phyloP scores from a whole-genome alignment of 1,140 invertebrate genomes.

The Eueides isabella region DNA sequence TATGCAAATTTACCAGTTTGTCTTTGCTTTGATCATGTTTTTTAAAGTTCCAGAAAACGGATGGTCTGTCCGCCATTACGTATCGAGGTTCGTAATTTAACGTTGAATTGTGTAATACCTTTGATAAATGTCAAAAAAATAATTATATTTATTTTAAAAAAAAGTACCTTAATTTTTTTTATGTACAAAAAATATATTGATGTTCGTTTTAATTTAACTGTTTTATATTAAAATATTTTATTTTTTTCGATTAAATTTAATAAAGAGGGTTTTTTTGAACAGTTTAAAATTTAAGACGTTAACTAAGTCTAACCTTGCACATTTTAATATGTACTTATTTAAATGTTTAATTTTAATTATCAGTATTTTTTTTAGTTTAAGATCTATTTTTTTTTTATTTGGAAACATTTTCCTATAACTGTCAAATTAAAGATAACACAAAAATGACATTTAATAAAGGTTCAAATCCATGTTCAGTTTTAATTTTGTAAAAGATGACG shows the following conservation, averaged over 20 bases:
- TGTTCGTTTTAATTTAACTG: no score
- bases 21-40: constrained; percentile 50
- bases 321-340: no score
- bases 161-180: not conserved
- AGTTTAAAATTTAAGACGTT: no score
- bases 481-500: not conserved
- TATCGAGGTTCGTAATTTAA: constrained; percentile 46
- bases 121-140: constrained; percentile 32
- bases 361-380: no score
- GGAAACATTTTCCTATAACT: not conserved
- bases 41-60: constrained; percentile 58
- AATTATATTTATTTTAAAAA: not conserved
- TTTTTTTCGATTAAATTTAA: no score
- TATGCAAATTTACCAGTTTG: constrained; percentile 42
- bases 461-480: not conserved
- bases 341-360: no score
- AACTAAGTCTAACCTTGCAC: no score
- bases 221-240: not conserved
- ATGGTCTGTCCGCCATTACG: constrained; percentile 52
- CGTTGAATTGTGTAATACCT: constrained; percentile 21
- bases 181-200: not conserved
- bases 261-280: no score
- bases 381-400: not conserved
- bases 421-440: not conserved
- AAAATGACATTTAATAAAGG: constrained; percentile 4